phyloP scores from a whole-genome alignment of 1,140 invertebrate species.

The Hormaphis cornu region DNA sequence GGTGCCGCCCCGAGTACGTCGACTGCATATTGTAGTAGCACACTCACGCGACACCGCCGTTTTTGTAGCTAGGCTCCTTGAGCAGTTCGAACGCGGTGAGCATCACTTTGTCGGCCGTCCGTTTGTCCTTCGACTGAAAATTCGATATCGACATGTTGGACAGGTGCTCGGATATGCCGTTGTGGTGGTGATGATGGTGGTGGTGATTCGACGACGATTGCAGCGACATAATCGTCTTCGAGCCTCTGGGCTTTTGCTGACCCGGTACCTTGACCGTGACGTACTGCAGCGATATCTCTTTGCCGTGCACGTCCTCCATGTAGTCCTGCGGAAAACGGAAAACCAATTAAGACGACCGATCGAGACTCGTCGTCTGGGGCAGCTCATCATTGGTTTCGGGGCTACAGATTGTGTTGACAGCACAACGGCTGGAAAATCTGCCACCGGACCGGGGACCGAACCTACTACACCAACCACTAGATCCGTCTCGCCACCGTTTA shows the following conservation, averaged over 20 bases:
- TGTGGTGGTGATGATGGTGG: neutral
- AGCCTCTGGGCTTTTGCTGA: conserved; percentile 81
- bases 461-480: too few species aligned
- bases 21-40: too few species aligned
- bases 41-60: conserved; percentile 16
- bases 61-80: conserved; percentile 51
- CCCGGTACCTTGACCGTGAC: conserved; percentile 97
- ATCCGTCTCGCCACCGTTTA: too few species aligned
- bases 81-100: conserved; percentile 59
- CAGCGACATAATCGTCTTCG: conserved; percentile 58
- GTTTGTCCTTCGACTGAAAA: conserved; percentile 49
- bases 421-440: too few species aligned
- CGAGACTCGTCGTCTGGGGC: too few species aligned
- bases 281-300: conserved; percentile 91
- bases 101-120: conserved; percentile 54
- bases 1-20: too few species aligned
- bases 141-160: conserved; percentile 40
- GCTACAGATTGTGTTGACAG: too few species aligned
- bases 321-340: conserved; percentile 65
- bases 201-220: neutral
- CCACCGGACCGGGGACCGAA: too few species aligned
- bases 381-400: too few species aligned
- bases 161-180: conserved; percentile 9
- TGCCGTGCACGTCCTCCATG: conserved; percentile 94
- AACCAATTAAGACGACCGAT: neutral